Evolutionary conservation across 1,140 invertebrate genomes (phyloP).

Genomic region (Psilanteris sp.): DNA sequence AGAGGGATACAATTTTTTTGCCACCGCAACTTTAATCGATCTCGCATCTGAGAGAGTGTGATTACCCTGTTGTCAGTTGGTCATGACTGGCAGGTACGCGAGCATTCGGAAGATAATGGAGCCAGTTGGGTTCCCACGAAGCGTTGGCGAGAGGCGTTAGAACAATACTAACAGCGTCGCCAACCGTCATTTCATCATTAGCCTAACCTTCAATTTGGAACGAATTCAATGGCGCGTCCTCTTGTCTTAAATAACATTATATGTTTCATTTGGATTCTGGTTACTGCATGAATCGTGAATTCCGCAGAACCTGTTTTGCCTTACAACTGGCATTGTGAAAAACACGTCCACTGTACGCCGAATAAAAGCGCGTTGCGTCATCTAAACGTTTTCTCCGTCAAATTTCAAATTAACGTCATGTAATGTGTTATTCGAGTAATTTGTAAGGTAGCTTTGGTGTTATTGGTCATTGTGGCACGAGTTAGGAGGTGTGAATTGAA

Average conservation of each 20-base stretch:
- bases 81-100: constrained; percentile 60
- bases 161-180: constrained; percentile 70
- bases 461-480: background rate
- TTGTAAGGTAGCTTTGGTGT: background rate
- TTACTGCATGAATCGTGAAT: constrained; percentile 76
- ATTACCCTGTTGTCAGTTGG: constrained; percentile 61
- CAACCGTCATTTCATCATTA: constrained; percentile 73
- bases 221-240: constrained; percentile 62
- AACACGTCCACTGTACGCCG: constrained; percentile 27
- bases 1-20: constrained; percentile 43
- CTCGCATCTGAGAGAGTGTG: constrained; percentile 42
- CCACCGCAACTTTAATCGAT: constrained; percentile 56
- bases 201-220: constrained; percentile 73
- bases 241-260: constrained; percentile 77
- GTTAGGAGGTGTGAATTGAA: too few relatives aligned
- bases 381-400: constrained; percentile 53
- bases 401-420: constrained; percentile 38
- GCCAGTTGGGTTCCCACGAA: constrained; percentile 67
- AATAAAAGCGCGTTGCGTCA: constrained; percentile 42
- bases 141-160: constrained; percentile 69
- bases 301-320: constrained; percentile 73
- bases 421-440: background rate
- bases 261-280: constrained; percentile 74
- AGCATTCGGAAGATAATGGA: constrained; percentile 63
- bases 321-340: constrained; percentile 42